phyloP scores from a whole-genome alignment of 2,113 vertebrate species.

The Megaleporinus macrocephalus region DNA sequence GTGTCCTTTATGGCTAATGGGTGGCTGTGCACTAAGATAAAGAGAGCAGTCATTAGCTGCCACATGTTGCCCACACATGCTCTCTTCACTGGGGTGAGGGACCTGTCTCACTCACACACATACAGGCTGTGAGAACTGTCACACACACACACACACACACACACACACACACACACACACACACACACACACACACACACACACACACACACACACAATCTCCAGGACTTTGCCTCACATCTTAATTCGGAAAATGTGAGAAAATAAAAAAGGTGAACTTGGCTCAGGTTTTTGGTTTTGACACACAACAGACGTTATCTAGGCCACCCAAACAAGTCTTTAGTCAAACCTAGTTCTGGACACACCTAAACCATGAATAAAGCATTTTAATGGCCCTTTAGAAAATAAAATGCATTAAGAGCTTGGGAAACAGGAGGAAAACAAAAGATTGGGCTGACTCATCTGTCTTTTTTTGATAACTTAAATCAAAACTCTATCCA shows the following conservation, averaged over 20 bases:
- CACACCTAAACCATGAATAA: neutral
- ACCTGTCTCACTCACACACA: too few relatives aligned
- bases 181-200: neutral
- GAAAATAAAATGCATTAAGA: neutral
- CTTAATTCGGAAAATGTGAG: neutral
- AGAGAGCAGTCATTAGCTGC: constrained; percentile 45
- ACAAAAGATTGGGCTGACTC: neutral
- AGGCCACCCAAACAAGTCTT: neutral
- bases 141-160: too few relatives aligned
- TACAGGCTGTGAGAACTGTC: neutral
- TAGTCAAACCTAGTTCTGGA: neutral
- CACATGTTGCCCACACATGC: constrained; percentile 42
- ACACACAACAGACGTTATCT: neutral
- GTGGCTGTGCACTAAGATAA: constrained; percentile 16
- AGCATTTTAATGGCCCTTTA: neutral
- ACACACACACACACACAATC: neutral
- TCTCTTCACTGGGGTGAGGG: constrained; percentile 8
- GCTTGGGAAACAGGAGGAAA: too few relatives aligned
- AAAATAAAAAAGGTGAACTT: neutral
- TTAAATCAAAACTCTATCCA: neutral
- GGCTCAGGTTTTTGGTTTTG: neutral
- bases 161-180: too few relatives aligned
- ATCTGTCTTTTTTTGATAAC: neutral
- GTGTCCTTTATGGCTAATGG: constrained; percentile 30
- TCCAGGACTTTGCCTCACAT: neutral